Evolutionary conservation across 2,797 vertebrate species (phyloP).

Genomic region (Spinibarbus caldwelli): DNA sequence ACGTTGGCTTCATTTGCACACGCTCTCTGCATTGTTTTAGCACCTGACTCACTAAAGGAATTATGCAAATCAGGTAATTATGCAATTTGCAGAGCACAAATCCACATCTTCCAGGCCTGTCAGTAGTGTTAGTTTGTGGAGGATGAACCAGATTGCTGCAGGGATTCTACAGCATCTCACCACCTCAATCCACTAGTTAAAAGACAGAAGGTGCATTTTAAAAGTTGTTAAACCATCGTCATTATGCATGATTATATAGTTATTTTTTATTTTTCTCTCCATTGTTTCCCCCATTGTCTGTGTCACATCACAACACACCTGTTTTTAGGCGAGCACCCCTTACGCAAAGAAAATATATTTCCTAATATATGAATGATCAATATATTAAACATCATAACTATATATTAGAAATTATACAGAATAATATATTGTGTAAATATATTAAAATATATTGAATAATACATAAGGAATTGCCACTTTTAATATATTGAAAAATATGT

Average conservation of each 20-base stretch:
- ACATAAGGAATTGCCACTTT: too few species aligned
- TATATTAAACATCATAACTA: too few species aligned
- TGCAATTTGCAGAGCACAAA: not conserved
- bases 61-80: constrained; percentile 5
- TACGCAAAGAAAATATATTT: too few species aligned
- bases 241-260: not conserved
- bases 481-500: too few species aligned
- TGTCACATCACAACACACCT: not conserved
- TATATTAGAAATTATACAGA: too few species aligned
- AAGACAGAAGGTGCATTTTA: not conserved
- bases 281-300: not conserved
- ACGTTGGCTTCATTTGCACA: not conserved
- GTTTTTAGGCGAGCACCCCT: not conserved
- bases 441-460: too few species aligned
- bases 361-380: too few species aligned
- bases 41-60: not conserved
- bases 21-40: not conserved
- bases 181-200: not conserved
- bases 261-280: not conserved
- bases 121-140: not conserved
- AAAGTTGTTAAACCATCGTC: not conserved
- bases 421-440: too few species aligned
- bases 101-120: not conserved
- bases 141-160: not conserved
- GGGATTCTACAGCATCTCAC: not conserved